A percentile compares a stretch with the other conserved stretches of the same genome.
Conservation (phyloP, 1,140 invertebrate genomes). For the Latrodectus geometricus region DNA sequence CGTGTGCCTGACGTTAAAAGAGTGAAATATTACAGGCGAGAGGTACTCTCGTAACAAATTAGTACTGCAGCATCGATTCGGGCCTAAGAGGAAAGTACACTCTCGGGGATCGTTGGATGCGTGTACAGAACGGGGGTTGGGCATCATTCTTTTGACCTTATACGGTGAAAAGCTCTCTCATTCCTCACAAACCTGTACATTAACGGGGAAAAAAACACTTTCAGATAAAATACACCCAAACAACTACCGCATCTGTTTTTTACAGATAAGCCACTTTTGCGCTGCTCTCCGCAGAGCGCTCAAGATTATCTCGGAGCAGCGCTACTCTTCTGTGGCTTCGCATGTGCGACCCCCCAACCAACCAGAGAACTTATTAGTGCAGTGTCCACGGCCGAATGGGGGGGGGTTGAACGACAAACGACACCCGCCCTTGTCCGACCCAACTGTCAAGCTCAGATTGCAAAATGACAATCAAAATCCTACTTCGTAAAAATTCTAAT, state of each 20-base stretch:
- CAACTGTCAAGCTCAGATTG: slow-evolving; percentile 1
- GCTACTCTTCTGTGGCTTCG: not conserved
- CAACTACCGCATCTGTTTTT: not conserved
- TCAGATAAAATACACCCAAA: not conserved
- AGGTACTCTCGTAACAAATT: too few species aligned
- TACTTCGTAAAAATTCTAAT: not conserved
- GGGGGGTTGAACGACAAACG: not conserved
- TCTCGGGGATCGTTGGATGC: too few species aligned
- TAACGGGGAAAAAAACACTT: not conserved
- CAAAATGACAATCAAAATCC: not conserved
- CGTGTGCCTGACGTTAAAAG: too few species aligned
- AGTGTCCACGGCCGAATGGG: not conserved
- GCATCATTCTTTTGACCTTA: too few species aligned
- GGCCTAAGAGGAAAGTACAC: too few species aligned
- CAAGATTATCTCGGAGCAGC: not conserved
- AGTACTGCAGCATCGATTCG: too few species aligned
- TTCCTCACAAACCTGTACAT: not conserved
- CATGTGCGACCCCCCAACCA: not conserved
- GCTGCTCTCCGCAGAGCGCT: not conserved
- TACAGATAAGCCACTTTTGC: not conserved
- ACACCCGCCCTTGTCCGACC: not conserved
- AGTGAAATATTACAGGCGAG: too few species aligned
- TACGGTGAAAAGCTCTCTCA: too few species aligned
- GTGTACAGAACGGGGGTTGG: too few species aligned
- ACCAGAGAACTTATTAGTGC: not conserved